Percentiles rank a stretch among this genome's conserved stretches.
phyloP scores from a whole-genome alignment of 2,888 invertebrate genomes.

The Scaptomyza reducta region DNA sequence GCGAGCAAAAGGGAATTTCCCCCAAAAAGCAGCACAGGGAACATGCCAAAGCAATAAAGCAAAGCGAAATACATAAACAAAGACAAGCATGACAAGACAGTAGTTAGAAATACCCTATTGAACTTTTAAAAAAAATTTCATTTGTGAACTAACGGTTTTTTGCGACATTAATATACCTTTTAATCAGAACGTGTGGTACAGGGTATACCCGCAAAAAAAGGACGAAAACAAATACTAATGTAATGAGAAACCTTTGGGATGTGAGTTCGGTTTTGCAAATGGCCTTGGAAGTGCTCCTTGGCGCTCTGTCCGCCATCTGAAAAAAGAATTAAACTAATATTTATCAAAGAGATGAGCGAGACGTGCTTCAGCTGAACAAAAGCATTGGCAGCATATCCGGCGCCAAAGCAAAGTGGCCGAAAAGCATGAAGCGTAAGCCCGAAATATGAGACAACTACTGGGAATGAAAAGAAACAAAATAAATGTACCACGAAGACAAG shows the following conservation, averaged over 20 bases:
- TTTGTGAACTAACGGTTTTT: not conserved
- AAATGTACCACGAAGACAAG: not conserved
- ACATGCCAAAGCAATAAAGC: slow-evolving; percentile 14
- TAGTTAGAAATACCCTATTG: not conserved
- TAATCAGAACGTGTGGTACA: not conserved
- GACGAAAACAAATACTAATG: slow-evolving; percentile 5
- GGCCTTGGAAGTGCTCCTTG: slow-evolving; percentile 31
- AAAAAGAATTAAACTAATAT: slow-evolving; percentile 77
- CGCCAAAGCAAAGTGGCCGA: slow-evolving; percentile 57
- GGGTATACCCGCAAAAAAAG: slow-evolving; percentile 11
- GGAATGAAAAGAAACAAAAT: slow-evolving; percentile 4
- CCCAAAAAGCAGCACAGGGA: not conserved
- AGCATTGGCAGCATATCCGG: slow-evolving; percentile 59
- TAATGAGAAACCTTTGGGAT: slow-evolving; percentile 26
- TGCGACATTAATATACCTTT: not conserved
- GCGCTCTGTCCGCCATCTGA: slow-evolving; percentile 27
- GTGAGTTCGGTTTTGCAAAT: slow-evolving; percentile 5
- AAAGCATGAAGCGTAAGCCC: slow-evolving; percentile 24
- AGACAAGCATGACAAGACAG: not conserved
- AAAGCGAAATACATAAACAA: slow-evolving; percentile 12
- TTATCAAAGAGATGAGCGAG: slow-evolving; percentile 74
- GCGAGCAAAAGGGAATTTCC: slow-evolving; percentile 20
- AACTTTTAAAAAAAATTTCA: not conserved
- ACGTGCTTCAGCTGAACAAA: slow-evolving; percentile 73
- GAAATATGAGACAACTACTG: slow-evolving; percentile 24